Conservation (phyloP, 2,113 vertebrate species). For the Ctenomys sociabilis region DNA sequence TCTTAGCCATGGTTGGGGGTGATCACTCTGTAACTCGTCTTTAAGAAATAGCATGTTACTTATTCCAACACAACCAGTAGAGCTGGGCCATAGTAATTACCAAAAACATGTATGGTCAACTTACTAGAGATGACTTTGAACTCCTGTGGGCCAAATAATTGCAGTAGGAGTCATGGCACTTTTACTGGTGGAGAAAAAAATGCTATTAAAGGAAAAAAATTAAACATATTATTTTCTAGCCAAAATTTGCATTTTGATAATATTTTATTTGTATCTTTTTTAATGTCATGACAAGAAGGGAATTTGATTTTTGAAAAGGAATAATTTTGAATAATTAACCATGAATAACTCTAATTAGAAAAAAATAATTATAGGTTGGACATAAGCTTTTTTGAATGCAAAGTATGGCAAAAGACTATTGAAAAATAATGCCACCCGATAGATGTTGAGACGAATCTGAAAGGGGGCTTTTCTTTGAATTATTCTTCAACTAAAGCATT, state of each 20-base stretch:
- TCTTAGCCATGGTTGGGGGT: background rate
- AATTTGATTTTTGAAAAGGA: slow-evolving; percentile 86
- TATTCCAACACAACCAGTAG: background rate
- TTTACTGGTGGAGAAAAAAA: slow-evolving; percentile 69
- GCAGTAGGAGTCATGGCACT: slow-evolving; percentile 49
- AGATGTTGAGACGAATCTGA: slow-evolving; percentile 84
- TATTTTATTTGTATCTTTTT: slow-evolving; percentile 84
- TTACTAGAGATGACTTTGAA: slow-evolving; percentile 10
- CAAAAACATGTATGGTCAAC: slow-evolving; percentile 45
- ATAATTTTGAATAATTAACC: slow-evolving; percentile 90
- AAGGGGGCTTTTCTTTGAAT: slow-evolving; percentile 82
- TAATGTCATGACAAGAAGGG: slow-evolving; percentile 86
- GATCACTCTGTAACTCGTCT: background rate
- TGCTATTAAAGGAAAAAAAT: slow-evolving; percentile 77
- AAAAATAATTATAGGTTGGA: slow-evolving; percentile 93
- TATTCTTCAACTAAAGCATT: slow-evolving; percentile 80
- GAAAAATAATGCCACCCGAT: slow-evolving; percentile 85
- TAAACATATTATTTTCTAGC: slow-evolving; percentile 70
- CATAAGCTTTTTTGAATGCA: slow-evolving; percentile 81
- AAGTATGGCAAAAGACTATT: slow-evolving; percentile 83
- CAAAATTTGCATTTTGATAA: slow-evolving; percentile 83
- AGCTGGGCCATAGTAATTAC: slow-evolving; percentile 28
- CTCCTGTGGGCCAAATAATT: slow-evolving; percentile 49
- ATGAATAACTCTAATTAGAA: slow-evolving; percentile 92
- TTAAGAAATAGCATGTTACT: slow-evolving; percentile 35